Base-by-base conservation (phyloP, 1,140 invertebrate genomes). In the Brachystomella parvula region DNA sequence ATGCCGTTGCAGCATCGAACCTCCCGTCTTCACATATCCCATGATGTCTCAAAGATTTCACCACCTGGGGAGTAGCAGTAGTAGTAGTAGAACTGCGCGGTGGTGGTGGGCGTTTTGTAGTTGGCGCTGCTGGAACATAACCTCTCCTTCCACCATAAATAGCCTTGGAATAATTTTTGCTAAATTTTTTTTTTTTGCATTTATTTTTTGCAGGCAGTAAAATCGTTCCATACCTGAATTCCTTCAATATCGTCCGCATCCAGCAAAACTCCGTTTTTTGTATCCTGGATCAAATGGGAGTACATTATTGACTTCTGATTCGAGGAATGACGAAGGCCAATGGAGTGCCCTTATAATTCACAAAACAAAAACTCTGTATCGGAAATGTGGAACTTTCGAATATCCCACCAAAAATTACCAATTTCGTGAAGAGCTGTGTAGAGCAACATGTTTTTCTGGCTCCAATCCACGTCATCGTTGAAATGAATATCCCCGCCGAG, bases 401-500 rank as follows among this genome's bases (percentile, higher is more conserved):
- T 17, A 19, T 53, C 9, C 6, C 12, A 26, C 24, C 49, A 53
- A 15, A 53, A 6, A 53, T 15, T 53, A 53, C 49, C 49, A 53
- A 53, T 53, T 53, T 53, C 49, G 21, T 53, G 49, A 9, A 53
- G 49, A 53, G 49, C 49, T 9, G 49, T 53, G 24, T 53, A 53
- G 49, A 19, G 24, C 6, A 53, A 24, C 9, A 53, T 24, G 24
- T 53, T 53, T 53, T 53, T 24, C 9, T 24, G 9, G 24, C 12
- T 24, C 49, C 49, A 53, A 15, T 53, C 24, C 6, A 53, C 49
- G 3, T 53, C 49, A 24, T 53, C 49, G 21, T 53, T 53, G 49
- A 53, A 53, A 24, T 53, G 49, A 24, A 53, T 53, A 24, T 53
- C 49, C 6, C 49, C 49, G 6, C 15, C 12, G 9, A 53, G 49